These are phyloP conservation scores for Diachasmimorpha longicaudata DNA, from an alignment of 1,140 invertebrate genomes.

Conservation along the genomic window DNA sequence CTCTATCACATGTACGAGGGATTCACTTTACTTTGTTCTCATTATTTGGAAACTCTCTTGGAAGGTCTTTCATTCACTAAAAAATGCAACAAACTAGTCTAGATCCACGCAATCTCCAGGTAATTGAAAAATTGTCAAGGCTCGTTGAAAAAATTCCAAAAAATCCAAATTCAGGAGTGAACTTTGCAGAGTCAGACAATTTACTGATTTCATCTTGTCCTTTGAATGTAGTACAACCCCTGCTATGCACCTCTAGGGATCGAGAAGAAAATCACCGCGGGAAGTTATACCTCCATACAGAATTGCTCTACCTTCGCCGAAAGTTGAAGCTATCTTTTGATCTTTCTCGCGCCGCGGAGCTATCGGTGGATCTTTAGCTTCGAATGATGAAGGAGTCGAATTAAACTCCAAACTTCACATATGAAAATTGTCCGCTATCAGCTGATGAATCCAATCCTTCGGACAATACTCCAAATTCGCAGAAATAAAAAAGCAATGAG, in stretches of 20 bases:
- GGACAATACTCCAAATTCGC: conserved; percentile 45
- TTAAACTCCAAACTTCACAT: too few species aligned
- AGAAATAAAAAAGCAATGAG: conserved; percentile 35
- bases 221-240: not conserved
- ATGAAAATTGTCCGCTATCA: conserved; percentile 34
- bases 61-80: not conserved
- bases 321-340: not conserved
- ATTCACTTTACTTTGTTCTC: not conserved
- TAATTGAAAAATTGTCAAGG: too few species aligned
- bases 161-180: too few species aligned
- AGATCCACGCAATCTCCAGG: too few species aligned
- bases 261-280: not conserved
- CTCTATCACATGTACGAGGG: not conserved
- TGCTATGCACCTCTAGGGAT: not conserved
- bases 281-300: not conserved
- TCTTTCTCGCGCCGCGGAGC: not conserved
- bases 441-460: conserved; percentile 45
- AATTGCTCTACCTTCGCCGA: not conserved
- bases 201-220: not conserved
- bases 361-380: not conserved
- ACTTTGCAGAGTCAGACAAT: not conserved
- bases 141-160: too few species aligned
- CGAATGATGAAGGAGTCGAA: not conserved
- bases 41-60: not conserved
- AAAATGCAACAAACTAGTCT: not conserved